These are phyloP conservation scores for Mirza zaza DNA, from an alignment of 2,113 vertebrate species.

Conservation along the genomic window DNA sequence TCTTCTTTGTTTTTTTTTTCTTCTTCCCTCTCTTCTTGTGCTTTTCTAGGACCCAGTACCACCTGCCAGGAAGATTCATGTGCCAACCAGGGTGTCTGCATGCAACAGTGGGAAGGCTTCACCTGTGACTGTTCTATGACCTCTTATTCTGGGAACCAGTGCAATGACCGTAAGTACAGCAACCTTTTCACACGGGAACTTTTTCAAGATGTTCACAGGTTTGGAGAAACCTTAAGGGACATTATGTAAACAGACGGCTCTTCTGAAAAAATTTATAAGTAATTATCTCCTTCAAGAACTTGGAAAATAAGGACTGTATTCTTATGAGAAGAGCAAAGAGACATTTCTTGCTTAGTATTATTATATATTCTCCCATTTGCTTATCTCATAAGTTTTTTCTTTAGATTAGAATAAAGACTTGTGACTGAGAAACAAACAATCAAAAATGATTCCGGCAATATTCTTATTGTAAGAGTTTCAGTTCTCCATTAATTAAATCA, in stretches of 20 bases:
- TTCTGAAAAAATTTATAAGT: slow-evolving; percentile 3
- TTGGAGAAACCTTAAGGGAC: neutral
- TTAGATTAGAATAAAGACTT: neutral
- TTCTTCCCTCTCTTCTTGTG: neutral
- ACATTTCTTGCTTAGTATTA: neutral
- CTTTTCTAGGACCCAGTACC: slow-evolving; percentile 91
- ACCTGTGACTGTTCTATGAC: slow-evolving; percentile 99
- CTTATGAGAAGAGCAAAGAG: neutral
- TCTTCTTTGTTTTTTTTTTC: neutral
- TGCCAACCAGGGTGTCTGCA: slow-evolving; percentile 96
- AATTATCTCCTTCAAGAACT: slow-evolving; percentile 13
- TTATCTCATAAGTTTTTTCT: neutral
- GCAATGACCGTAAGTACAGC: slow-evolving; percentile 96
- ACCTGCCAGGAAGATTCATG: slow-evolving; percentile 99
- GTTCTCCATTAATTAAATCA: neutral
- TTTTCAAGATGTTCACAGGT: neutral
- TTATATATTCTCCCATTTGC: neutral
- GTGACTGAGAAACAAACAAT: neutral
- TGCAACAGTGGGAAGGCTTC: slow-evolving; percentile 98
- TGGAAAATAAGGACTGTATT: neutral
- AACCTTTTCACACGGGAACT: neutral
- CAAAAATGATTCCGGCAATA: neutral
- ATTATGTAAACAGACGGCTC: neutral
- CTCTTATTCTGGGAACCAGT: slow-evolving; percentile 95
- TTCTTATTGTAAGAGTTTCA: neutral